Conservation (phyloP, 2,113 vertebrate species). For the human region GRCh38 chrX:95909001-95909500, state of each 20-base stretch:
- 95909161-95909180: slow-evolving; percentile 30
- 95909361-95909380: not conserved
- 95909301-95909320: not conserved
- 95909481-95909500: not conserved
- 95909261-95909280: not conserved
- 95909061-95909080: slow-evolving; percentile 28
- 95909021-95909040: slow-evolving; percentile 42
- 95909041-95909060: slow-evolving; percentile 17
- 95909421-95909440: not conserved
- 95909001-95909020: slow-evolving; percentile 40
- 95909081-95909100: slow-evolving; percentile 15
- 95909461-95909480: not conserved
- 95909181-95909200: not conserved
- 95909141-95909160: slow-evolving; percentile 13
- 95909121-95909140: not conserved
- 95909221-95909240: slow-evolving; percentile 14
- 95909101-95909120: slow-evolving; percentile 26
- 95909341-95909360: slow-evolving; percentile 20
- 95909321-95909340: slow-evolving; percentile 37
- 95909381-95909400: not conserved
- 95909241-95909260: slow-evolving; percentile 9
- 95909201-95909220: not conserved
- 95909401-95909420: not conserved
- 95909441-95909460: not conserved
- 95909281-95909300: slow-evolving; percentile 18